These are phyloP conservation scores for Kuschelorhynchus macadamiae DNA, from an alignment of 2,888 invertebrate genomes.

Conservation along the genomic window DNA sequence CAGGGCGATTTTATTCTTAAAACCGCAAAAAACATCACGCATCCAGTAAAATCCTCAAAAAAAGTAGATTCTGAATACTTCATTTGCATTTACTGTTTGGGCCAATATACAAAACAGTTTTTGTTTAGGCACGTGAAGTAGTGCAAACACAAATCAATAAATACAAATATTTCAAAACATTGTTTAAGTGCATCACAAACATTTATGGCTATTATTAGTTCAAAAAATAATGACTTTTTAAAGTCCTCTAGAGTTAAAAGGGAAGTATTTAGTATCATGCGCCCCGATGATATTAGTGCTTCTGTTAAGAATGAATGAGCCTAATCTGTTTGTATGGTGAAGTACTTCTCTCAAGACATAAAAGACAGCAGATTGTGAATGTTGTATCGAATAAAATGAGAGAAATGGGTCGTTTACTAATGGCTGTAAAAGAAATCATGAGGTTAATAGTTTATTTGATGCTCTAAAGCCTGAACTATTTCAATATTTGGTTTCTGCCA, in stretches of 20 bases:
- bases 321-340: conserved; percentile 54
- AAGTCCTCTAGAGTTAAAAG: conserved; percentile 41
- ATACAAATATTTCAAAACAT: conserved; percentile 26
- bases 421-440: conserved; percentile 41
- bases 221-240: conserved; percentile 42
- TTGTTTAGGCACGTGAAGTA: conserved; percentile 47
- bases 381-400: too few species aligned
- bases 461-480: conserved; percentile 47
- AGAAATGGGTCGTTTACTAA: conserved; percentile 44
- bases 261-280: conserved; percentile 53
- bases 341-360: conserved; percentile 47
- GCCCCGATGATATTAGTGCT: conserved; percentile 51
- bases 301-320: conserved; percentile 50
- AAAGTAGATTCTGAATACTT: conserved; percentile 40
- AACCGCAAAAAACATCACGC: conserved; percentile 35
- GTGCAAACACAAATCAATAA: conserved; percentile 40
- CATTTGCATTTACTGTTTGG: conserved; percentile 45
- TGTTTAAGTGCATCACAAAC: conserved; percentile 46
- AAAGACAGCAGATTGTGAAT: conserved; percentile 47
- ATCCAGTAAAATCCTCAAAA: conserved; percentile 47
- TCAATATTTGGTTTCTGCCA: conserved; percentile 29
- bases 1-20: conserved; percentile 43
- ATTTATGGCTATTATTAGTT: conserved; percentile 35
- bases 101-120: conserved; percentile 42
- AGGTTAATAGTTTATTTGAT: conserved; percentile 42